These are phyloP conservation scores for Adelosebastes latens DNA, from an alignment of 2,797 vertebrate genomes.

Conservation along the genomic window DNA sequence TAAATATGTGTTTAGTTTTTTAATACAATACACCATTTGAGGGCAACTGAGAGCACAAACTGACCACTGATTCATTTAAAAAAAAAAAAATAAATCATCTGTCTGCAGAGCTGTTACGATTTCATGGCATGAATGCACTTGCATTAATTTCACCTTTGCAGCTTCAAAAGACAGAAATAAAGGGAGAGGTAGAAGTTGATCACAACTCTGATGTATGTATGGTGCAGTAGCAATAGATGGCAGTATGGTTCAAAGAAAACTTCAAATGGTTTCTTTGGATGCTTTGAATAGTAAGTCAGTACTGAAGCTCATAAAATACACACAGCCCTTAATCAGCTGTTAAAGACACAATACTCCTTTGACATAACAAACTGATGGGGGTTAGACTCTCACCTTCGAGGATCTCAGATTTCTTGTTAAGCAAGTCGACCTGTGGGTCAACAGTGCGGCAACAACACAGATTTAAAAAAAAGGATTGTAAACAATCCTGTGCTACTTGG, in stretches of 20 bases:
- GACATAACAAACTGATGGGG: background rate
- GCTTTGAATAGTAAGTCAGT: background rate
- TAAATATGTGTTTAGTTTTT: too few species aligned
- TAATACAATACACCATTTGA: too few species aligned
- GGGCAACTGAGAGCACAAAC: background rate
- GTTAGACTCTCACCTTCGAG: background rate
- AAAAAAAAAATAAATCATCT: background rate
- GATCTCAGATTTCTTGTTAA: background rate
- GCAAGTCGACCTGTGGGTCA: background rate
- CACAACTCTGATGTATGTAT: slow-evolving; percentile 4
- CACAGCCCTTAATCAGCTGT: background rate
- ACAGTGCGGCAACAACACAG: background rate
- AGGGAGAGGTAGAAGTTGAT: background rate
- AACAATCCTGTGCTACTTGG: background rate
- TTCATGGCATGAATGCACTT: background rate
- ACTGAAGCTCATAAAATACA: background rate
- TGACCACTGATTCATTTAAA: background rate
- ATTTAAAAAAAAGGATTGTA: background rate
- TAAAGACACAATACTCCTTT: background rate
- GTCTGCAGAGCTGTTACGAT: background rate
- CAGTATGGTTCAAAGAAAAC: slow-evolving; percentile 37
- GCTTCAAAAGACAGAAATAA: background rate
- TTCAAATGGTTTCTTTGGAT: background rate
- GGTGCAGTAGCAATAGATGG: slow-evolving; percentile 37
- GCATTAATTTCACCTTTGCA: background rate